phyloP scores from a whole-genome alignment of 2,888 invertebrate species.

The Dusona sp. region DNA sequence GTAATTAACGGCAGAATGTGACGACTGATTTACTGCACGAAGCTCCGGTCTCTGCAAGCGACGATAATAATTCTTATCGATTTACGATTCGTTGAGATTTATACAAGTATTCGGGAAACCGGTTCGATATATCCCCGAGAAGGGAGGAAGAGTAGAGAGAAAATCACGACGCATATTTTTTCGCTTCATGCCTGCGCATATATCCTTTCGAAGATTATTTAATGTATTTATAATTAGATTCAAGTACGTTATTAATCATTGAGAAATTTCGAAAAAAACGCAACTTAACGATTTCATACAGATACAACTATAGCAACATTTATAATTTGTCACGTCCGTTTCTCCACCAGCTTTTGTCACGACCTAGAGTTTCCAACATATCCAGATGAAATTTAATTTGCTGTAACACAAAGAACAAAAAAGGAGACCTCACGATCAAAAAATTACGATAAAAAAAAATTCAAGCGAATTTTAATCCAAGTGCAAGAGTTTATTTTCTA shows the following conservation, averaged over 20 bases:
- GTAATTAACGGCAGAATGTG: conserved; percentile 40
- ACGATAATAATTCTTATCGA: conserved; percentile 61
- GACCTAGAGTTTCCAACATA: neutral
- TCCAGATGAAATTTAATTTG: too few relatives aligned
- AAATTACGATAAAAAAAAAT: neutral
- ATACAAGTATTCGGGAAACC: conserved; percentile 61
- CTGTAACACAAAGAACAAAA: too few relatives aligned
- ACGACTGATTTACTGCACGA: conserved; percentile 16
- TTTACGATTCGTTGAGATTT: conserved; percentile 63
- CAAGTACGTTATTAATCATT: neutral
- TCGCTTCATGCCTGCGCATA: neutral
- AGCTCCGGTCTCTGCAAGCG: conserved; percentile 18
- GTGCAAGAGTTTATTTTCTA: neutral
- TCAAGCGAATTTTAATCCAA: neutral
- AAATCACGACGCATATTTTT: conserved; percentile 2
- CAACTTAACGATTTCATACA: neutral
- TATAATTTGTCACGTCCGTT: neutral
- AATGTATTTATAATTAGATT: conserved; percentile 5
- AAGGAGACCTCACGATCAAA: neutral
- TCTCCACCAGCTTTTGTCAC: neutral
- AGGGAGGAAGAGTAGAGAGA: conserved; percentile 2
- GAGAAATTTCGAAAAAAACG: neutral
- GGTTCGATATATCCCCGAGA: conserved; percentile 47
- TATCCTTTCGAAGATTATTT: neutral
- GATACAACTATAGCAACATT: neutral